phyloP scores from a whole-genome alignment of 2,888 invertebrate genomes.

The Diplolepis rosae region DNA sequence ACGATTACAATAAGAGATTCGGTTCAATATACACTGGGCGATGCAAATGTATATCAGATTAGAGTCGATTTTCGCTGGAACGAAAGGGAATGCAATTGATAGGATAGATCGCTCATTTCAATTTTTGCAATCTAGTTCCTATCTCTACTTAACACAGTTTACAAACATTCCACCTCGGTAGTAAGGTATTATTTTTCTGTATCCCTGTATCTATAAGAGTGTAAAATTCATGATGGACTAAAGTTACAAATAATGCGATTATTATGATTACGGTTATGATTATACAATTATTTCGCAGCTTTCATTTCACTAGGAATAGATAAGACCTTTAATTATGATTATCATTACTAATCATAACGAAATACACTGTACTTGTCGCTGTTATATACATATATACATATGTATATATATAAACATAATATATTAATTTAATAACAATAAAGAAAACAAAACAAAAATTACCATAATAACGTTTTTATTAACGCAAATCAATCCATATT shows the following conservation, averaged over 20 bases:
- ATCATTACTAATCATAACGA: constrained; percentile 68
- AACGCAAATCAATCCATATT: neutral
- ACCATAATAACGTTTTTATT: constrained; percentile 7
- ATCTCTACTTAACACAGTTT: constrained; percentile 7
- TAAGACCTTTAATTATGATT: constrained; percentile 68
- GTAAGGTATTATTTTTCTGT: constrained; percentile 72
- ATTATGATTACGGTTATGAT: constrained; percentile 55
- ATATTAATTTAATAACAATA: constrained; percentile 72
- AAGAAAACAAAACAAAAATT: constrained; percentile 63
- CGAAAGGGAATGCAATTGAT: neutral
- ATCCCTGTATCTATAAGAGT: constrained; percentile 69
- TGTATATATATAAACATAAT: constrained; percentile 64
- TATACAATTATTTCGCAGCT: constrained; percentile 59
- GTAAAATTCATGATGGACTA: constrained; percentile 54
- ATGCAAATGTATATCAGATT: constrained; percentile 21
- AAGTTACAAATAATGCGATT: constrained; percentile 59
- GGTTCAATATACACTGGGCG: neutral
- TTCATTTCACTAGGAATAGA: constrained; percentile 65
- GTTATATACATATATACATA: constrained; percentile 70
- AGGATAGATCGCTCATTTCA: neutral
- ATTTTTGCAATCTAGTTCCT: neutral
- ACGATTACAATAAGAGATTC: neutral
- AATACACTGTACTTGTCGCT: constrained; percentile 72
- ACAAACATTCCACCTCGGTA: constrained; percentile 67
- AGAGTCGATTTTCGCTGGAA: neutral